A percentile compares a stretch with the other conserved stretches of the same genome.
phyloP scores from a whole-genome alignment of 2,888 invertebrate species.

The Drosophila atripex region DNA sequence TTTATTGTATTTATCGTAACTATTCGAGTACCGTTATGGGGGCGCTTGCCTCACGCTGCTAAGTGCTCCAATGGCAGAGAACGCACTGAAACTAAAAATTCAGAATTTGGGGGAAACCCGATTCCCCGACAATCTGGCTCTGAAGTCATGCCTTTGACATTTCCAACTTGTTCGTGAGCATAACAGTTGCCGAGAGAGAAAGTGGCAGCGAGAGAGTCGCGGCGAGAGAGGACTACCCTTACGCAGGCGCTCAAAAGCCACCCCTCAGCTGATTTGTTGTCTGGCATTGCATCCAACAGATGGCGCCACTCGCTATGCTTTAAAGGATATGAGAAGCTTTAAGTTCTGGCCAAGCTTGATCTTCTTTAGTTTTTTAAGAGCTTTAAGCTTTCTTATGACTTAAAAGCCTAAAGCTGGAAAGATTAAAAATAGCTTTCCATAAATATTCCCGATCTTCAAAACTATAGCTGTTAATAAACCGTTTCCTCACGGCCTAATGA shows the following conservation, averaged over 20 bases:
- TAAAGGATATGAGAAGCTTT: neutral
- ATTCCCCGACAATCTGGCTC: conserved; percentile 16
- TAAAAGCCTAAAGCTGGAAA: neutral
- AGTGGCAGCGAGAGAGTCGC: conserved; percentile 1
- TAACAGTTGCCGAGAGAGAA: conserved; percentile 22
- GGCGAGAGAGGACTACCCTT: conserved; percentile 14
- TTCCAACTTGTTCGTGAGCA: conserved; percentile 46
- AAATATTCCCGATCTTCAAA: no score
- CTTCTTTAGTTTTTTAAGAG: neutral
- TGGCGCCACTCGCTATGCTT: neutral
- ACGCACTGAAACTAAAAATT: conserved; percentile 60
- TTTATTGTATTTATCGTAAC: conserved; percentile 29
- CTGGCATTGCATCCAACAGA: neutral
- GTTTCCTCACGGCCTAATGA: neutral
- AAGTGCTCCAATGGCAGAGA: conserved; percentile 57
- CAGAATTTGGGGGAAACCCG: conserved; percentile 17
- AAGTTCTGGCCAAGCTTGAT: neutral
- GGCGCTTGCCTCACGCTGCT: conserved; percentile 29
- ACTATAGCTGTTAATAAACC: neutral
- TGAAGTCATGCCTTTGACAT: conserved; percentile 46
- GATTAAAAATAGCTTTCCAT: neutral
- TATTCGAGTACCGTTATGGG: conserved; percentile 39
- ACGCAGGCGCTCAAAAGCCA: conserved; percentile 15
- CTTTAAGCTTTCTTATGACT: neutral
- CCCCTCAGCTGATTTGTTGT: conserved; percentile 16